These are phyloP conservation scores for Paracanthobrama guichenoti DNA, from an alignment of 2,113 vertebrate species.

Conservation along the genomic window DNA sequence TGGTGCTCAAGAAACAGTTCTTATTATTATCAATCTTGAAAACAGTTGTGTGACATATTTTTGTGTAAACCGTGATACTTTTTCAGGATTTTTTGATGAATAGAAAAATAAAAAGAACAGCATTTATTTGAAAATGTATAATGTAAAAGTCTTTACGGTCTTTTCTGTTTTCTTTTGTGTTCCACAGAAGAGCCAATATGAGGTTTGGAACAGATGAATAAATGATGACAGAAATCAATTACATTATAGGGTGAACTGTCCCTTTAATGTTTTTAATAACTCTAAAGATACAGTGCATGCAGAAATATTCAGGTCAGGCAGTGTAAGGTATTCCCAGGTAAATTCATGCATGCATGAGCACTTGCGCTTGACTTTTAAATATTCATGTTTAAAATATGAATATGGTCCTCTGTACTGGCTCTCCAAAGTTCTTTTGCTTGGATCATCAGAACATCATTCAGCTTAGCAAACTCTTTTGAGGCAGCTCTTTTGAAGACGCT, in stretches of 20 bases:
- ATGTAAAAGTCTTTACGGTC: no score
- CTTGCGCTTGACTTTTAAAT: conserved; percentile 24
- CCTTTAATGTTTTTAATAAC: not conserved
- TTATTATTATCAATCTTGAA: no score
- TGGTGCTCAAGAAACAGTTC: no score
- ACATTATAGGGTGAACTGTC: not conserved
- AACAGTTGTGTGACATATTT: no score
- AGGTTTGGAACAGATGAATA: not conserved
- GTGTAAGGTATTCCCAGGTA: not conserved
- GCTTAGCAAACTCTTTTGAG: not conserved
- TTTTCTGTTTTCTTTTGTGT: not conserved
- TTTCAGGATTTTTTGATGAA: not conserved
- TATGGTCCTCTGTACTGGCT: not conserved
- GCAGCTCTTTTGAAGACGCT: not conserved
- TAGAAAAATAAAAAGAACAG: not conserved
- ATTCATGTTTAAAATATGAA: not conserved
- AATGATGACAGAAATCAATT: not conserved
- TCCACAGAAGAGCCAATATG: not conserved
- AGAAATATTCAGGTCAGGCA: not conserved
- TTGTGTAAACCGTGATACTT: no score
- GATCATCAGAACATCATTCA: not conserved
- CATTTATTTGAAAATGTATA: no score
- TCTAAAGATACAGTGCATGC: not conserved
- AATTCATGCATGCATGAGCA: not conserved
- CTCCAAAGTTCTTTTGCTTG: not conserved